phyloP scores from a whole-genome alignment of 2,797 vertebrate species.

The Cetoscarus ocellatus region DNA sequence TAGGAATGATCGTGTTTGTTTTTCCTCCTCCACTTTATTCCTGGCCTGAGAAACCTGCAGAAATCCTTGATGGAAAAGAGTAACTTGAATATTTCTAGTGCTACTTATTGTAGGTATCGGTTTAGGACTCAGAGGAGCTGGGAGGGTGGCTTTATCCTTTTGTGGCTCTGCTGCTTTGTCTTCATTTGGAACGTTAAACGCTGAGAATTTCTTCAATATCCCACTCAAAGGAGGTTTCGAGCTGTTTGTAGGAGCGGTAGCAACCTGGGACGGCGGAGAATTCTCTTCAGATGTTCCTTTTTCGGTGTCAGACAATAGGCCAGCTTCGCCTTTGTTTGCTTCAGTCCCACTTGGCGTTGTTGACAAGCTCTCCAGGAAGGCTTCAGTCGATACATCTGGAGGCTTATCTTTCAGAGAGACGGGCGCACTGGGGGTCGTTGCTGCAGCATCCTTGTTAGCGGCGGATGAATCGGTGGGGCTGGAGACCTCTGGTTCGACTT shows the following conservation, averaged over 20 bases:
- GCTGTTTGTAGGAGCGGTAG: conserved; percentile 80
- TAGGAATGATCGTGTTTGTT: conserved; percentile 84
- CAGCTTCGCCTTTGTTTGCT: conserved; percentile 72
- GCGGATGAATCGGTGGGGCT: conserved; percentile 47
- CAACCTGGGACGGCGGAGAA: conserved; percentile 61
- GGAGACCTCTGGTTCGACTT: conserved; percentile 66
- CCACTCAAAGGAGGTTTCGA: conserved; percentile 89
- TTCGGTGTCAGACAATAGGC: conserved; percentile 69
- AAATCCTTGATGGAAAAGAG: conserved; percentile 74
- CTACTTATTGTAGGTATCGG: conserved; percentile 62
- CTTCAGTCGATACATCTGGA: conserved; percentile 95
- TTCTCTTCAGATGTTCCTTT: conserved; percentile 54
- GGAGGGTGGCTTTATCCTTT: conserved; percentile 47
- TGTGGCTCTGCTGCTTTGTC: conserved; percentile 62
- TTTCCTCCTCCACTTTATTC: conserved; percentile 70
- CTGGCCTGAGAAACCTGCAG: conserved; percentile 77
- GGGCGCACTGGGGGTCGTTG: conserved; percentile 67
- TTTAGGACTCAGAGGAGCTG: conserved; percentile 52
- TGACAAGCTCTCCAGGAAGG: conserved; percentile 90
- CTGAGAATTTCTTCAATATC: conserved; percentile 84
- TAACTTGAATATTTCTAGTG: conserved; percentile 59
- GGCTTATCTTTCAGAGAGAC: conserved; percentile 95
- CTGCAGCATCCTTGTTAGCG: conserved; percentile 67
- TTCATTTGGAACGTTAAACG: conserved; percentile 64
- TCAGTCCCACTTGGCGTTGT: conserved; percentile 71